Percentiles rank a stretch among this genome's conserved stretches.
phyloP scores from a whole-genome alignment of 2,113 vertebrate species.

The Carassius carassius region DNA sequence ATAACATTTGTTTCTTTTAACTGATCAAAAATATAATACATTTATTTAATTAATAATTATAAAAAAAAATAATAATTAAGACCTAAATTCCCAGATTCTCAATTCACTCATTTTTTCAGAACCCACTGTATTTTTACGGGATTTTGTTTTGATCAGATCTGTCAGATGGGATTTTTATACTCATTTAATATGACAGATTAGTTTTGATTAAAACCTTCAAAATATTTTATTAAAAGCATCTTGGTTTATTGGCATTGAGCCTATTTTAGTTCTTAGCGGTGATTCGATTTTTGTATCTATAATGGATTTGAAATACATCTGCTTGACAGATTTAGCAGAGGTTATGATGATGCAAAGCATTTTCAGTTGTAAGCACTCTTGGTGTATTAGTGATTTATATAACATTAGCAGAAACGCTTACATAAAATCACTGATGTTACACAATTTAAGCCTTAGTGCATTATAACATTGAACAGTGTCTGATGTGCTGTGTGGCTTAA shows the following conservation, averaged over 20 bases:
- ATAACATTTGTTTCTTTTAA: neutral
- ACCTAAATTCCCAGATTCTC: too few species aligned
- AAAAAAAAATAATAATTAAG: too few species aligned
- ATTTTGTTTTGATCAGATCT: neutral
- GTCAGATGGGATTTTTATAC: neutral
- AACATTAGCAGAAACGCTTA: conserved; percentile 42
- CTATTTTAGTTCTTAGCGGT: neutral
- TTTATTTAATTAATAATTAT: too few species aligned
- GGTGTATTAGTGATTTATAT: conserved; percentile 27
- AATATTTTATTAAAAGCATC: conserved; percentile 5
- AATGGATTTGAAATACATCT: conserved; percentile 8
- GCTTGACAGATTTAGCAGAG: conserved; percentile 25
- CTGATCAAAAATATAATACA: too few species aligned
- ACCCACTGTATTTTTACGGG: neutral
- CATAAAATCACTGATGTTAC: conserved; percentile 39
- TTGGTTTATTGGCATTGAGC: neutral
- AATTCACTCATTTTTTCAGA: too few species aligned
- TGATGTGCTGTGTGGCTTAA: neutral
- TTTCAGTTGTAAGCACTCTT: neutral
- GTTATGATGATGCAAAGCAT: conserved; percentile 3
- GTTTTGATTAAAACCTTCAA: conserved; percentile 13
- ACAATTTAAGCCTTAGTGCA: conserved; percentile 35
- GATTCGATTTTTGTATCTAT: neutral
- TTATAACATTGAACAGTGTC: neutral
- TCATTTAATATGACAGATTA: neutral